phyloP scores from a whole-genome alignment of 2,888 invertebrate species.

The Sphaeridia pumilis region DNA sequence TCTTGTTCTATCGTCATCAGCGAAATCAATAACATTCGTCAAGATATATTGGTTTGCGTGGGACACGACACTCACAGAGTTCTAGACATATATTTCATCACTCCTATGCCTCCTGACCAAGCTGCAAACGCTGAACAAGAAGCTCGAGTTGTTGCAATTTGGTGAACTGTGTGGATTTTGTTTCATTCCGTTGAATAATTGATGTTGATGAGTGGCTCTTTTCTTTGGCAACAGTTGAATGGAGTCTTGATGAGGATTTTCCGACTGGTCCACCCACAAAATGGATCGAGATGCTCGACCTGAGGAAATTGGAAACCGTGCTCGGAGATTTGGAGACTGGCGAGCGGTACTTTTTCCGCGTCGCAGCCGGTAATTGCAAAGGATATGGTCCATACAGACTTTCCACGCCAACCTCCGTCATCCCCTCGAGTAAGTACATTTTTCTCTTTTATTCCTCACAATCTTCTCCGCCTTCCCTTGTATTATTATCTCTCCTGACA shows the following conservation, averaged over 20 bases:
- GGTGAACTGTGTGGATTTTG: too few relatives aligned
- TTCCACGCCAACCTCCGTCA: slow-evolving; percentile 69
- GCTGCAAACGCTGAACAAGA: too few relatives aligned
- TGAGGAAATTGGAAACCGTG: slow-evolving; percentile 50
- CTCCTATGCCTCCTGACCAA: not conserved
- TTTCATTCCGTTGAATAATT: slow-evolving; percentile 1
- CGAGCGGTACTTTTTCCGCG: slow-evolving; percentile 75
- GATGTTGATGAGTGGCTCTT: slow-evolving; percentile 4
- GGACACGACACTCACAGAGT: too few relatives aligned
- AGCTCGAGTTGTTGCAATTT: too few relatives aligned
- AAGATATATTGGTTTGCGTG: too few relatives aligned
- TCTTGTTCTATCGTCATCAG: too few relatives aligned
- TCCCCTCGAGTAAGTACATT: slow-evolving; percentile 70
- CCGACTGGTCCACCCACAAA: slow-evolving; percentile 53
- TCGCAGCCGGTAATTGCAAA: slow-evolving; percentile 83
- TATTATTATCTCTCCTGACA: too few relatives aligned
- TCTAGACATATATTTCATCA: too few relatives aligned
- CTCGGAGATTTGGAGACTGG: slow-evolving; percentile 72
- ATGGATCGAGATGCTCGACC: slow-evolving; percentile 60
- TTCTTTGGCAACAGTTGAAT: slow-evolving; percentile 60
- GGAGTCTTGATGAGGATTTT: slow-evolving; percentile 80
- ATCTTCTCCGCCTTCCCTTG: too few relatives aligned
- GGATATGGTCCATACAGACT: slow-evolving; percentile 70
- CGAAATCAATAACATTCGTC: too few relatives aligned
- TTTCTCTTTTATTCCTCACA: too few relatives aligned